These are phyloP conservation scores for Eciton burchellii DNA, from an alignment of 1,140 invertebrate genomes.

Conservation along the genomic window DNA sequence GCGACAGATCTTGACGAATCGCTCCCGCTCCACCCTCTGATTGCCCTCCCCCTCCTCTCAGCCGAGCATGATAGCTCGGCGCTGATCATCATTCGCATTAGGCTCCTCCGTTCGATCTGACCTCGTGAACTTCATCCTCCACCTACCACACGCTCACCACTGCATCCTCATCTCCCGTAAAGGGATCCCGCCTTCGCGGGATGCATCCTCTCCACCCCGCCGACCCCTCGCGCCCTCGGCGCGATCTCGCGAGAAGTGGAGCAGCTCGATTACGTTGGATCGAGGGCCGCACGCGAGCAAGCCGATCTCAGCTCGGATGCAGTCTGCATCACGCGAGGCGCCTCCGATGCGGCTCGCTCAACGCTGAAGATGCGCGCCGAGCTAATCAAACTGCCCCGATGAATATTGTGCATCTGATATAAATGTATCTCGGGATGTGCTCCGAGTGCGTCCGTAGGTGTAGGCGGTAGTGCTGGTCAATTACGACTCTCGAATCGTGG, in stretches of 20 bases:
- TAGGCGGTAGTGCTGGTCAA: conserved; percentile 22
- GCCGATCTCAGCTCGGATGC: conserved; percentile 51
- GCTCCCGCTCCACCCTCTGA: conserved; percentile 14
- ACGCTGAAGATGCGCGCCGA: conserved; percentile 38
- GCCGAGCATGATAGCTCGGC: conserved; percentile 40
- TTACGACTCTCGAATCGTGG: conserved; percentile 33
- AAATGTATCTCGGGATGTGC: not conserved
- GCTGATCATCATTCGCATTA: conserved; percentile 74
- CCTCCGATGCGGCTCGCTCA: conserved; percentile 56
- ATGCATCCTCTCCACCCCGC: conserved; percentile 62
- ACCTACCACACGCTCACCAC: conserved; percentile 72
- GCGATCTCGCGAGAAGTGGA: conserved; percentile 80
- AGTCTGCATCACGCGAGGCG: conserved; percentile 64
- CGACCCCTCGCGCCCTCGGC: conserved; percentile 63
- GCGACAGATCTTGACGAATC: conserved; percentile 54
- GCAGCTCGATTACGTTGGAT: conserved; percentile 79
- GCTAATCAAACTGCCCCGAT: conserved; percentile 50
- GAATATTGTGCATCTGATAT: conserved; percentile 25
- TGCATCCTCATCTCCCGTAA: conserved; percentile 77
- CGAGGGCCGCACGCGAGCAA: conserved; percentile 66
- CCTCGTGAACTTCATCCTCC: conserved; percentile 80
- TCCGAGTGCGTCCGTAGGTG: conserved; percentile 3
- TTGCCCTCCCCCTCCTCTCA: conserved; percentile 8
- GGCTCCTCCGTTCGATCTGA: conserved; percentile 78
- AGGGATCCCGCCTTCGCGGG: conserved; percentile 74